These are phyloP conservation scores for Heliconius nattereri DNA, from an alignment of 1,140 invertebrate genomes.

Conservation along the genomic window DNA sequence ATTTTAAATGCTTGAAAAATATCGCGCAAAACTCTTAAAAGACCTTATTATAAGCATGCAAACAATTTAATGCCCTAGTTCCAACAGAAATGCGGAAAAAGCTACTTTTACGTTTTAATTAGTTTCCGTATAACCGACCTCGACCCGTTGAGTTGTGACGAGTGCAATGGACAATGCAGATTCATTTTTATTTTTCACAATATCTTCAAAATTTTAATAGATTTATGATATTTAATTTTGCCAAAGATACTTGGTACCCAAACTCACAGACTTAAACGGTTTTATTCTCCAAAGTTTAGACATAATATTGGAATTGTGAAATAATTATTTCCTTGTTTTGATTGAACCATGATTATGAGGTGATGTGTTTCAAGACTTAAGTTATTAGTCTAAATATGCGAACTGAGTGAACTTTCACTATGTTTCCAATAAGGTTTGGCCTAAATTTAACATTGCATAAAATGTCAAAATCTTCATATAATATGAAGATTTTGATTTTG, in stretches of 20 bases:
- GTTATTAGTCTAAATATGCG: no score
- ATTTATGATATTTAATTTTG: no score
- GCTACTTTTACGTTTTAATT: slow-evolving; percentile 41
- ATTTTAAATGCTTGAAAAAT: background rate
- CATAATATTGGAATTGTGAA: no score
- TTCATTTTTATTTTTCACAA: slow-evolving; percentile 11
- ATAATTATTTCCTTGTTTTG: no score
- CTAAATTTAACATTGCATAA: no score
- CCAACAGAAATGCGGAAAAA: slow-evolving; percentile 31
- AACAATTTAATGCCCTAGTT: slow-evolving; percentile 39
- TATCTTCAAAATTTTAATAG: background rate
- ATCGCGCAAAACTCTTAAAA: slow-evolving; percentile 15
- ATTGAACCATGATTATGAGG: no score
- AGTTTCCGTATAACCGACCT: slow-evolving; percentile 38
- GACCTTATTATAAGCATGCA: slow-evolving; percentile 34
- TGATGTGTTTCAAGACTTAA: no score
- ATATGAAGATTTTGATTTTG: no score
- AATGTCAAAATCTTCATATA: no score
- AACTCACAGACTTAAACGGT: no score
- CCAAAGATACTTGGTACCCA: background rate
- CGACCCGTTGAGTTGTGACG: slow-evolving; percentile 29
- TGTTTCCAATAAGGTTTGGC: no score
- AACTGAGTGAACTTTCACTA: no score
- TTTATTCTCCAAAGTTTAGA: background rate
- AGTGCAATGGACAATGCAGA: slow-evolving; percentile 27